phyloP scores from a whole-genome alignment of 37 sponge, comb jelly and placozoan genomes.

The Hormiphora californensis region DNA sequence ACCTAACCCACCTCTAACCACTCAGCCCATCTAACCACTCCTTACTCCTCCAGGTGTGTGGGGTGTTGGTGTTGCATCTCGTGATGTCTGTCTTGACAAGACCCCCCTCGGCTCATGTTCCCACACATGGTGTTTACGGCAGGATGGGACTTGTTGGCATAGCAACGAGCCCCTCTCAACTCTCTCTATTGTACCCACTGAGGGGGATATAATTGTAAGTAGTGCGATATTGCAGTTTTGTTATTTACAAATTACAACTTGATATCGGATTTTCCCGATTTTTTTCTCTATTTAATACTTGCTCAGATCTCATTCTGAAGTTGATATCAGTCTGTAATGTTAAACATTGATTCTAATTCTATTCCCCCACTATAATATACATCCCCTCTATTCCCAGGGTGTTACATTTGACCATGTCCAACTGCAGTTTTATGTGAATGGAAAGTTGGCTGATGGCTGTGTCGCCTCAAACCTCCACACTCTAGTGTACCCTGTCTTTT shows the following conservation, averaged over 20 bases:
- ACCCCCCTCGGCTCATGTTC: constrained; percentile 77
- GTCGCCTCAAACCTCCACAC: constrained; percentile 77
- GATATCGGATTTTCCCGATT: no score
- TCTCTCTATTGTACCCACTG: constrained; percentile 62
- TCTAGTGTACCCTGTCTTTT: constrained; percentile 82
- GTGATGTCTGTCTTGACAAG: constrained; percentile 67
- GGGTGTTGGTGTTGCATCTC: constrained; percentile 92
- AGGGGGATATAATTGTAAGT: constrained; percentile 91
- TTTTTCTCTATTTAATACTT: no score
- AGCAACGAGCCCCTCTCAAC: constrained; percentile 68
- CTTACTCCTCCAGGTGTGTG: constrained; percentile 75
- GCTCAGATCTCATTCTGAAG: no score
- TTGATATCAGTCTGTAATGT: no score
- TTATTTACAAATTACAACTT: neutral
- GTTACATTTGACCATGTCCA: constrained; percentile 92
- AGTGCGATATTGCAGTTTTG: neutral
- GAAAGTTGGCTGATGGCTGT: constrained; percentile 78
- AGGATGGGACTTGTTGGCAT: constrained; percentile 74
- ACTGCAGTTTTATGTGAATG: constrained; percentile 92
- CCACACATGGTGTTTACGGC: constrained; percentile 83
- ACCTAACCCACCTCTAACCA: no score
- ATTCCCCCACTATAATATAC: no score
- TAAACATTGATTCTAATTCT: no score
- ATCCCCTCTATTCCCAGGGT: constrained; percentile 71
- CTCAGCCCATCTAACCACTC: no score